A percentile compares a stretch with the other conserved stretches of the same genome.
phyloP scores from a whole-genome alignment of 2,113 vertebrate genomes.

The Megatriorchis doriae region DNA sequence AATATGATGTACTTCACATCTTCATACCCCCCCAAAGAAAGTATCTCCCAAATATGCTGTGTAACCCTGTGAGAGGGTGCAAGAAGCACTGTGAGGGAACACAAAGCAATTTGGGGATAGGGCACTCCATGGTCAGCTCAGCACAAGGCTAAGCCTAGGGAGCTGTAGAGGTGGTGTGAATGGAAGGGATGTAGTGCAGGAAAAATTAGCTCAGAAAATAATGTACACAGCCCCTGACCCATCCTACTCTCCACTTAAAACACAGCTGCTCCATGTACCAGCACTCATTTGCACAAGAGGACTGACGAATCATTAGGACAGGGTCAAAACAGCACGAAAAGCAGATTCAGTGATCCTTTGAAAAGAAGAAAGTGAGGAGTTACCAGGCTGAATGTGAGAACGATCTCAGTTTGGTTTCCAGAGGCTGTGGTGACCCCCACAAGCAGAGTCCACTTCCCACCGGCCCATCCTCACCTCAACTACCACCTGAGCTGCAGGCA shows the following conservation, averaged over 20 bases:
- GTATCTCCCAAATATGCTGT: neutral
- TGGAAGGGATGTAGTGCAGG: neutral
- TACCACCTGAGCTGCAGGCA: neutral
- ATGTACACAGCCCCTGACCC: neutral
- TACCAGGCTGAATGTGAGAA: neutral
- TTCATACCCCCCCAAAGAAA: neutral
- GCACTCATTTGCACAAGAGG: neutral
- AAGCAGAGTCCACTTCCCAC: neutral
- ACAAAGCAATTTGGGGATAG: neutral
- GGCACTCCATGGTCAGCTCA: neutral
- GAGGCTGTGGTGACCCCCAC: neutral
- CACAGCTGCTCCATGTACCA: neutral
- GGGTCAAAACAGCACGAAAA: neutral
- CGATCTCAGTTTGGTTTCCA: neutral
- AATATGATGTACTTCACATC: neutral
- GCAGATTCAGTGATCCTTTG: neutral
- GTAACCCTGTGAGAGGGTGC: neutral
- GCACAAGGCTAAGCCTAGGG: neutral
- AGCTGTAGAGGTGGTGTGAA: neutral
- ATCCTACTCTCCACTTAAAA: neutral
- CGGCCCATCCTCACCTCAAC: neutral
- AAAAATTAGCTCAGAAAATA: neutral
- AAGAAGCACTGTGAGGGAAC: neutral
- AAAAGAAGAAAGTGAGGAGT: neutral
- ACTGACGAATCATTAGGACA: neutral